phyloP scores from a whole-genome alignment of 2,797 vertebrate species.

The Manis crassicaudata region DNA sequence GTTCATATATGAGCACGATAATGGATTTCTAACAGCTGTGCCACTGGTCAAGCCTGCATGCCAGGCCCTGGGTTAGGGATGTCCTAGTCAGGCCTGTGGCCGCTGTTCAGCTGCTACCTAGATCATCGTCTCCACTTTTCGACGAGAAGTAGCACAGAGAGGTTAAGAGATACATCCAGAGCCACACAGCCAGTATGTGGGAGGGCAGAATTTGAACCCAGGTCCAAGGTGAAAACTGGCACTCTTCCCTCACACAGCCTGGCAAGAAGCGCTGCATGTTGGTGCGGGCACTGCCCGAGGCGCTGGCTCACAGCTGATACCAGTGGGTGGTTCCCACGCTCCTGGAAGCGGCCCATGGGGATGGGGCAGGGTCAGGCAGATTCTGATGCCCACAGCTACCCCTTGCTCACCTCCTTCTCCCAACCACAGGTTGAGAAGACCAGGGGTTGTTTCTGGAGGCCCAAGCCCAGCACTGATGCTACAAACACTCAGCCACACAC shows the following conservation, averaged over 20 bases:
- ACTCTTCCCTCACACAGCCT: fast-evolving
- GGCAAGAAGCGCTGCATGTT: fast-evolving
- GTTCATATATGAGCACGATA: fast-evolving
- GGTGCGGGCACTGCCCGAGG: neutral
- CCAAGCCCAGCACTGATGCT: neutral
- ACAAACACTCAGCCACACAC: fast-evolving
- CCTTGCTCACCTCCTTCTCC: neutral
- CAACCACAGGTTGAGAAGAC: neutral
- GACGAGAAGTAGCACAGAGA: neutral
- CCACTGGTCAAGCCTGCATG: fast-evolving
- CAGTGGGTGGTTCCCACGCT: no score
- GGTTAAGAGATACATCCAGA: neutral
- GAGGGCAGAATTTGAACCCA: neutral
- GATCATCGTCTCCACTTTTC: neutral
- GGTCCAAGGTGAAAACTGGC: fast-evolving
- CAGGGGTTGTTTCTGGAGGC: neutral
- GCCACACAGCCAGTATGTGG: neutral
- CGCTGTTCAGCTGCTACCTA: neutral
- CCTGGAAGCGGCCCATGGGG: fast-evolving
- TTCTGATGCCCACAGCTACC: neutral
- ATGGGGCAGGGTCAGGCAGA: fast-evolving
- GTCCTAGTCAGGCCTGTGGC: neutral
- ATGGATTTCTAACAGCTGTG: fast-evolving
- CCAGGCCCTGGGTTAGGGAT: neutral
- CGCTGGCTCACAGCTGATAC: neutral